Base-by-base conservation (phyloP, 1,140 invertebrate genomes). In the Listronotus bonariensis region DNA sequence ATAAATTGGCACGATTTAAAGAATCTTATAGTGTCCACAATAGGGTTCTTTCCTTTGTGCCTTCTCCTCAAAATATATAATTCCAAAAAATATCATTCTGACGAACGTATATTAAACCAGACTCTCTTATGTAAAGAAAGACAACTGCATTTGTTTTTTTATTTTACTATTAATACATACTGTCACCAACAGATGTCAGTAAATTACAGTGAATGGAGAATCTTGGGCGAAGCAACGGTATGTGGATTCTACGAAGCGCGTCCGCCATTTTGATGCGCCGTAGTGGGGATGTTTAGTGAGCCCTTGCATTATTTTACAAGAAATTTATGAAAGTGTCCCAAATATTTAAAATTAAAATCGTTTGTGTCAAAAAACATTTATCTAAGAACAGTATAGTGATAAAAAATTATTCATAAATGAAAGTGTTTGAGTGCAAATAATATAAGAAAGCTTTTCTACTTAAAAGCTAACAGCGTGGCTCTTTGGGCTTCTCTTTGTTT, bases 381-480 rank as follows among this genome's bases (percentile, higher is more conserved):
- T 38, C 31, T 41, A 17, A 38, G 36, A 54, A 58, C 53, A 20
- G 57, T 60, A 41, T 51, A 15, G 43, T 46, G 57, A 26, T 56
- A 46, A 38, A 68, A 55, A 52, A 36, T 67, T 52, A 18, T 32
- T n/a, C 31, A 40, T 52, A 64, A 73, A 71, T 75, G 72, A 58
- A 42, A 54, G 71, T 74, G 68, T 73, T 71, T 71, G 65, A 71
- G 71, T 69, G 68, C 65, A 72, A 71, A 59, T 48, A 54, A 61
- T 57, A 65, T 63, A 74, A 70, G 68, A 68, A 68, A 49, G 56
- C 52, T 67, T 66, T 66, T 62, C 65, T 60, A 72, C 52, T 74
- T 71, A 68, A 54, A 73, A 72, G 66, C 64, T 72, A 77, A 65
- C 76, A 77, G 76, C 76, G 76, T 77, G 76, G 76, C 76, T 72